These are phyloP conservation scores for Tursiops truncatus DNA, from an alignment of 2,113 vertebrate species.

Conservation along the genomic window DNA sequence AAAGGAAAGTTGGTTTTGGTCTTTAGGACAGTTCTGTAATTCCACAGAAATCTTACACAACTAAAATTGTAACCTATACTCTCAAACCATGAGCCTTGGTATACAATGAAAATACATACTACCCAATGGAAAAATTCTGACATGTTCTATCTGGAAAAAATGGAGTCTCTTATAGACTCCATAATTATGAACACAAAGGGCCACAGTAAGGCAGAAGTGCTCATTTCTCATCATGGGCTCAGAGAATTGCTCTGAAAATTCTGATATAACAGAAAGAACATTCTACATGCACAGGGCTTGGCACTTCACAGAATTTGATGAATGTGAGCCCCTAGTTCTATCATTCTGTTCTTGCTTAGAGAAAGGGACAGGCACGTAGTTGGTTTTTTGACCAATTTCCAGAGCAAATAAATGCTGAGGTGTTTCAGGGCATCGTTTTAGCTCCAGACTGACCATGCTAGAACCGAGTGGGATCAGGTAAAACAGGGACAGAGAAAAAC, in stretches of 20 bases:
- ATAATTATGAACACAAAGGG: not conserved
- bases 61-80: not conserved
- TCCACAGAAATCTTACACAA: not conserved
- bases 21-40: slow-evolving; percentile 26
- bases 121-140: not conserved
- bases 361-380: not conserved
- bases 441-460: not conserved
- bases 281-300: not conserved
- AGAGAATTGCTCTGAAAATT: not conserved
- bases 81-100: not conserved
- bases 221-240: not conserved
- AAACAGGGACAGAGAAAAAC: not conserved
- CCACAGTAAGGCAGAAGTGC: not conserved
- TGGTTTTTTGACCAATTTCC: not conserved
- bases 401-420: not conserved
- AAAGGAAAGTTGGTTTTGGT: not conserved
- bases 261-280: not conserved
- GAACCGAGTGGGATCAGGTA: not conserved
- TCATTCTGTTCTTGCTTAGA: not conserved
- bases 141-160: not conserved
- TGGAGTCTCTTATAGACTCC: not conserved
- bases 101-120: not conserved
- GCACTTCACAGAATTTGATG: not conserved
- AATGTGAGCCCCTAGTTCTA: not conserved
- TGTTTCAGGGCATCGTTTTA: not conserved